Evolutionary conservation across 2,113 vertebrate species (phyloP), one percentile per base, ranked within the genome.

Genomic region (Tachuris rubrigastra): DNA sequence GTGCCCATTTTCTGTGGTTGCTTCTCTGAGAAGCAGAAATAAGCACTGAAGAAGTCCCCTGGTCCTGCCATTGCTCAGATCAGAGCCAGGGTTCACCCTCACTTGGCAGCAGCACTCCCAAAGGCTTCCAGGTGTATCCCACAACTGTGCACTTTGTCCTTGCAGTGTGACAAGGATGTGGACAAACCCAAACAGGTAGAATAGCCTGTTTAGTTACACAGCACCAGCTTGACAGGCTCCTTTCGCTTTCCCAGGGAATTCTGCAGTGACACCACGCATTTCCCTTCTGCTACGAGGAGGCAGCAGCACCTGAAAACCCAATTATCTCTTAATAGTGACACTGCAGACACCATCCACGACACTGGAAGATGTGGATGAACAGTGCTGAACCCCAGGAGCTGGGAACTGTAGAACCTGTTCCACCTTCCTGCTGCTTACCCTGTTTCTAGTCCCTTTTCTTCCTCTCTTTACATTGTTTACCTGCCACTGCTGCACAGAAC

Each of bases 21-120:
- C 72, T 69, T 74, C 92, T 58, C 41, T 0, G 21, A 85, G 76
- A 66, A 82, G 82, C 87, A 53, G 73, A 85, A 85, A 87, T 6
- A 76, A 94, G 85, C 78, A n/a, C 2, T 0, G 2, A 67, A 63
- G 42, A 52, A 63, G 25, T 2, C 75, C n/a, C 31, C 18, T 0
- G 0, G 76, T n/a, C n/a, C 91, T 53, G 75, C 8, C n/a, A 35
- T 5, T 0, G 0, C 80, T 80, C 7, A 0, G 28, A 25, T 9
- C 3, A 2, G 55, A 84, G 76, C 42, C 27, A 6, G 2, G n/a
- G 22, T 89, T 84, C 4, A 1, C 55, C 65, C 84, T 78, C 9
- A 2, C 71, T 47, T 6, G 15, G 30, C 69, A 63, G 80, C 69
- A 78, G 68, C 84, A 52, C 47, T 41, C 46, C 15, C 68, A 28